Evolutionary conservation across 2,113 vertebrate species (phyloP).

Genomic region (Rhea americana): DNA sequence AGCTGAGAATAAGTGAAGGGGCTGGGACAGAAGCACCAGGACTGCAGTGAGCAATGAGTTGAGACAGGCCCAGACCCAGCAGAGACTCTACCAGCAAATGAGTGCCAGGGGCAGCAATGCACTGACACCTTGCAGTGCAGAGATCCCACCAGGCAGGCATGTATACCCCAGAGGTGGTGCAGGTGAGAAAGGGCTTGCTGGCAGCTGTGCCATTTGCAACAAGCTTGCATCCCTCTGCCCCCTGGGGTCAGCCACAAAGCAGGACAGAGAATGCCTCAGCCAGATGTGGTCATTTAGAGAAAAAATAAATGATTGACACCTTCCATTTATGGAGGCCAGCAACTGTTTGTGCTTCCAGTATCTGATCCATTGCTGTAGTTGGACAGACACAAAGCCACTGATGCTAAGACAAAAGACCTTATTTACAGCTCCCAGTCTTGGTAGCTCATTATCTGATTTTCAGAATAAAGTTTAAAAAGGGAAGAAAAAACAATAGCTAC

Average conservation of each 20-base stretch:
- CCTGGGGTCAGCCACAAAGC: background rate
- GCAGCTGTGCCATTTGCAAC: background rate
- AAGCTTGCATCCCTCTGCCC: accelerated
- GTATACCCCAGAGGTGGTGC: accelerated
- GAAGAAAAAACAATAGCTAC: background rate
- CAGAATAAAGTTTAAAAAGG: background rate
- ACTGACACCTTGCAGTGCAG: accelerated
- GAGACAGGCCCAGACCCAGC: background rate
- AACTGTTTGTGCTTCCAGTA: background rate
- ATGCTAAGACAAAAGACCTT: background rate
- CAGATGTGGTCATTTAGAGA: accelerated
- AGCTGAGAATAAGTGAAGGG: background rate
- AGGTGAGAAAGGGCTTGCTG: background rate
- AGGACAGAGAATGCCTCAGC: background rate
- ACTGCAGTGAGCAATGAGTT: background rate
- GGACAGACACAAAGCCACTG: background rate
- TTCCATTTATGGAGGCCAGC: background rate
- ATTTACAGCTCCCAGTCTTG: background rate
- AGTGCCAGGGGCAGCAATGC: accelerated
- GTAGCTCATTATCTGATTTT: background rate
- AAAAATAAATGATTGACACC: accelerated
- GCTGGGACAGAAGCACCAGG: background rate
- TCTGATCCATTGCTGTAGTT: background rate
- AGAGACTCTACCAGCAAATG: background rate
- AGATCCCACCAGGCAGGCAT: accelerated